Percentiles rank a stretch among this genome's conserved stretches.
These are phyloP conservation scores for Odontesthes bonariensis DNA, from an alignment of 2,113 vertebrate genomes.

Conservation along the genomic window DNA sequence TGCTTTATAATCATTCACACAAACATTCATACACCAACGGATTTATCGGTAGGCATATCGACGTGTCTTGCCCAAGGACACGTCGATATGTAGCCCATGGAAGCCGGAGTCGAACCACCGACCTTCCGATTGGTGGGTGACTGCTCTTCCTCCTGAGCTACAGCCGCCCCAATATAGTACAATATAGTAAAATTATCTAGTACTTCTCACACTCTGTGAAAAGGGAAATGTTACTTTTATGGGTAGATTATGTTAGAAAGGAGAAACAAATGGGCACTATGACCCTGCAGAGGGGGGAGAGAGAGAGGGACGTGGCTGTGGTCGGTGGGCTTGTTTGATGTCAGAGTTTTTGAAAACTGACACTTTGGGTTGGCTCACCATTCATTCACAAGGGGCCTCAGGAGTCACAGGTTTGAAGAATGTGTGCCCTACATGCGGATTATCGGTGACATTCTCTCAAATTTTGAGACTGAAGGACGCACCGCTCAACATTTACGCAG, in stretches of 20 bases:
- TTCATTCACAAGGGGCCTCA: conserved; percentile 63
- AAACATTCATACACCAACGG: too few species aligned
- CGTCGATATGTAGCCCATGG: too few species aligned
- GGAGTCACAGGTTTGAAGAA: conserved; percentile 44
- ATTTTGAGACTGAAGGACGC: conserved; percentile 51
- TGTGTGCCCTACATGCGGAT: conserved; percentile 65
- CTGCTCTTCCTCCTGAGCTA: too few species aligned
- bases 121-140: too few species aligned
- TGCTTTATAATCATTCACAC: too few species aligned
- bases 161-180: too few species aligned
- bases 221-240: background rate
- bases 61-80: too few species aligned
- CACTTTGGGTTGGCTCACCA: conserved; percentile 57
- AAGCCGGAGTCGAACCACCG: too few species aligned
- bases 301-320: conserved; percentile 36
- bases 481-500: conserved; percentile 15
- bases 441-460: conserved; percentile 55
- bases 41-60: too few species aligned
- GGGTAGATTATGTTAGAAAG: conserved; percentile 2
- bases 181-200: too few species aligned
- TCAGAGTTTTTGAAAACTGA: conserved; percentile 76
- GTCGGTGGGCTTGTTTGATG: conserved; percentile 77
- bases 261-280: conserved; percentile 74
- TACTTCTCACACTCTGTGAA: too few species aligned
- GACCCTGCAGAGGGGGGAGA: conserved; percentile 77